Percentiles rank a stretch among this genome's conserved stretches.
Evolutionary conservation across 2,888 invertebrate species (phyloP).

Genomic region (Cephus runcator): DNA sequence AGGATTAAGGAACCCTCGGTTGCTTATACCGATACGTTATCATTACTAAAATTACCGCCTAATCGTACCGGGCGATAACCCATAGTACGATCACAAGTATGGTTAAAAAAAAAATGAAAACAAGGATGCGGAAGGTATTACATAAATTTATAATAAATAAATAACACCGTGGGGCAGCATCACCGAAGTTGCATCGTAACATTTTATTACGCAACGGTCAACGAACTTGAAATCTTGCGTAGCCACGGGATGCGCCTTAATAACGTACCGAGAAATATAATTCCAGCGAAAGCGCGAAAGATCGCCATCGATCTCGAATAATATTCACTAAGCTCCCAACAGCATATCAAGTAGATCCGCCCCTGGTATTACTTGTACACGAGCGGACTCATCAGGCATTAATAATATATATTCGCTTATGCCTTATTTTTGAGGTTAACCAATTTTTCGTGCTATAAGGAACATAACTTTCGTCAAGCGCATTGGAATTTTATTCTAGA

Average conservation of each 20-base stretch:
- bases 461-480: background rate
- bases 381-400: background rate
- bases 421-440: background rate
- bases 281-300: background rate
- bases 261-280: background rate
- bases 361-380: background rate
- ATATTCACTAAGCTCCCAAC: background rate
- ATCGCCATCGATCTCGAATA: background rate
- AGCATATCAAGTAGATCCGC: background rate
- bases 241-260: background rate
- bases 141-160: background rate
- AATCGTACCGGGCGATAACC: background rate
- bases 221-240: background rate
- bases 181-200: background rate
- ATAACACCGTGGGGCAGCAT: background rate
- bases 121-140: background rate
- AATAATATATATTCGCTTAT: background rate
- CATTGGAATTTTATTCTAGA: background rate
- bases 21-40: background rate
- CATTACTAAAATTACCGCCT: background rate
- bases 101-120: background rate
- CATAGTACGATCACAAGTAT: background rate
- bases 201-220: background rate
- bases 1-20: background rate
- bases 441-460: background rate